A percentile compares a stretch with the other conserved stretches of the same genome.
Conservation (phyloP, 2,113 vertebrate species). For the Ceratotherium simum region DNA sequence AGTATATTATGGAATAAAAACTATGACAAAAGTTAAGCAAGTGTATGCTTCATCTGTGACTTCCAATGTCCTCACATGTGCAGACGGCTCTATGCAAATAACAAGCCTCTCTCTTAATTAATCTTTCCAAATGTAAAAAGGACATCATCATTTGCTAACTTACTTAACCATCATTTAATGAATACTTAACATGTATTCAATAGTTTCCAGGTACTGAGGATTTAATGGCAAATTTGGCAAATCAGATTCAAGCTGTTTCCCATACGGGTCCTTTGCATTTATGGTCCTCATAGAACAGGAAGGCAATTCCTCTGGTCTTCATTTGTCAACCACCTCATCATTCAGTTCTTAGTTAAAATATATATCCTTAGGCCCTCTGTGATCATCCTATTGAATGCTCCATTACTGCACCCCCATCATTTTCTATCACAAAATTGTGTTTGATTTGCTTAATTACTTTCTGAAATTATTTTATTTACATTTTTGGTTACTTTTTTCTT, state of each 20-base stretch:
- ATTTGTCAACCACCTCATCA: neutral
- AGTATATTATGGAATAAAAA: neutral
- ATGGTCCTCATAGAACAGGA: neutral
- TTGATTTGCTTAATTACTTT: neutral
- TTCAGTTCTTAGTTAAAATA: constrained; percentile 3
- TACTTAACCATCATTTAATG: neutral
- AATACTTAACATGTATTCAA: neutral
- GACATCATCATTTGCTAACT: neutral
- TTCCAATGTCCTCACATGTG: neutral
- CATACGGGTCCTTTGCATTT: neutral
- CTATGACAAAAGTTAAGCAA: neutral
- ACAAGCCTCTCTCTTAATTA: neutral
- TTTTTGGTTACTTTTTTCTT: neutral
- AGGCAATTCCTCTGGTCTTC: neutral
- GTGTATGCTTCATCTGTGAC: neutral
- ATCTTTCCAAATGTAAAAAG: neutral
- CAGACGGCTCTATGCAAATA: neutral
- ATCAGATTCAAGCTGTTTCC: neutral
- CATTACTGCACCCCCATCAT: neutral
- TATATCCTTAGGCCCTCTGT: neutral
- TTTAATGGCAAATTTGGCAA: neutral
- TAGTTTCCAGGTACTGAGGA: neutral
- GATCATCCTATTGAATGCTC: neutral
- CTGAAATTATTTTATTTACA: neutral
- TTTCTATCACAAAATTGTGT: neutral